A percentile compares a stretch with the other conserved stretches of the same genome.
phyloP scores from a whole-genome alignment of 2,888 invertebrate species.

The Catocala sponsa region DNA sequence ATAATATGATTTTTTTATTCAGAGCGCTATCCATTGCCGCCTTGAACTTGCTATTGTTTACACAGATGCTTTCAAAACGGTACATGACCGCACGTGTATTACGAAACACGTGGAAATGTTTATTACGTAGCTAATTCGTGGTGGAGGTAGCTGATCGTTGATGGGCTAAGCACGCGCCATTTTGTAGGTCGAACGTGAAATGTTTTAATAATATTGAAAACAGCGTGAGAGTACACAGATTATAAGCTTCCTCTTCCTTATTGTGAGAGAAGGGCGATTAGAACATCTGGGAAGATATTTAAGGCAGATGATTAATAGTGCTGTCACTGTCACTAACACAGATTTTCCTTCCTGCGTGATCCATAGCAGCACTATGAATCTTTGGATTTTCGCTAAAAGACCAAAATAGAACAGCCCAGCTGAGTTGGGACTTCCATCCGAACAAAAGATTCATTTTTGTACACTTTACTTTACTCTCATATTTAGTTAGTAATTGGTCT shows the following conservation, averaged over 20 bases:
- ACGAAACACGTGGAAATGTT: slow-evolving; percentile 41
- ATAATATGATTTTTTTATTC: slow-evolving; percentile 58
- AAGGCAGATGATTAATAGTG: neutral
- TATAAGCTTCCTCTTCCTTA: slow-evolving; percentile 47
- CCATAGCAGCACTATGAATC: no score
- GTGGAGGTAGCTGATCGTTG: slow-evolving; percentile 41
- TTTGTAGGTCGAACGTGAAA: slow-evolving; percentile 51
- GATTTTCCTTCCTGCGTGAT: no score
- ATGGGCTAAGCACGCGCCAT: slow-evolving; percentile 47
- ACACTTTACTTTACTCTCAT: no score
- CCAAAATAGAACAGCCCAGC: no score
- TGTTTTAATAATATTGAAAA: slow-evolving; percentile 53
- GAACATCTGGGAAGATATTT: no score
- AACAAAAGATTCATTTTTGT: no score
- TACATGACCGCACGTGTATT: slow-evolving; percentile 60
- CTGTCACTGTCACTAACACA: no score
- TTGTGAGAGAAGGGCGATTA: slow-evolving; percentile 11
- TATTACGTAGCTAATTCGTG: slow-evolving; percentile 24
- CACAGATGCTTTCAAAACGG: slow-evolving; percentile 46
- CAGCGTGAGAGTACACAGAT: slow-evolving; percentile 30
- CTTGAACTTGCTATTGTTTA: slow-evolving; percentile 73
- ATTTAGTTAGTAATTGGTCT: no score
- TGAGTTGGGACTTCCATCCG: no score
- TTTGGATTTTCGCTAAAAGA: no score
- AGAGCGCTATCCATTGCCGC: slow-evolving; percentile 63